phyloP scores from a whole-genome alignment of 1,140 invertebrate genomes.

The Hylaeus volcanicus region DNA sequence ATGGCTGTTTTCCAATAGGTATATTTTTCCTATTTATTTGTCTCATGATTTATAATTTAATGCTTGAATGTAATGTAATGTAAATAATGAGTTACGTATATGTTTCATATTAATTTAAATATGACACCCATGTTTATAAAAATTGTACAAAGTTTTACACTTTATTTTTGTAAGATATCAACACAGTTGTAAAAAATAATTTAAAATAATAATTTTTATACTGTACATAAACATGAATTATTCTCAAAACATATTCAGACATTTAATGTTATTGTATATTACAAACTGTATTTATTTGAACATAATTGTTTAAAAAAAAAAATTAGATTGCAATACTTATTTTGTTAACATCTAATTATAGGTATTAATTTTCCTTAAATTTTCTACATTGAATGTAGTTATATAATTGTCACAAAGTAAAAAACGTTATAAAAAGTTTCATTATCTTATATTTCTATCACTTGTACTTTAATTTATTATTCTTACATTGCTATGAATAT shows the following conservation, averaged over 20 bases:
- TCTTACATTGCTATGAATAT: not conserved
- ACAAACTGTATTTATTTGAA: not conserved
- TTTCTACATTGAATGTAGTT: slow-evolving; percentile 17
- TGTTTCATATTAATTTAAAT: slow-evolving; percentile 25
- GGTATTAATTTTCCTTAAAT: not conserved
- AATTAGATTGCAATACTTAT: not conserved
- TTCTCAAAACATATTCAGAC: slow-evolving; percentile 20
- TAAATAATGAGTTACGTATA: slow-evolving; percentile 7
- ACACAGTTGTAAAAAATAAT: slow-evolving; percentile 42
- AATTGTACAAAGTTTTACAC: slow-evolving; percentile 29
- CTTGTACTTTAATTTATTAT: not conserved
- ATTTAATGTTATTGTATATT: slow-evolving; percentile 12
- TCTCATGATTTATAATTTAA: not conserved
- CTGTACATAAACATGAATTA: slow-evolving; percentile 43
- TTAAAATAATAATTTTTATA: slow-evolving; percentile 45
- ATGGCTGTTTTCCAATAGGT: not conserved
- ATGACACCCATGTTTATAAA: slow-evolving; percentile 32
- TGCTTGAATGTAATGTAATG: slow-evolving; percentile 18
- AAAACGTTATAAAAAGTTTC: slow-evolving; percentile 28
- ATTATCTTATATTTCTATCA: slow-evolving; percentile 23
- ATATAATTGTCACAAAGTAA: slow-evolving; percentile 19
- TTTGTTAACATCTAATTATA: not conserved
- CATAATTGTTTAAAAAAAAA: not conserved
- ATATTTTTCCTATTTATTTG: not conserved
- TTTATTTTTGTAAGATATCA: slow-evolving; percentile 40